These are phyloP conservation scores for Lycophotia porphyrea DNA, from an alignment of 2,888 invertebrate species.

Conservation along the genomic window DNA sequence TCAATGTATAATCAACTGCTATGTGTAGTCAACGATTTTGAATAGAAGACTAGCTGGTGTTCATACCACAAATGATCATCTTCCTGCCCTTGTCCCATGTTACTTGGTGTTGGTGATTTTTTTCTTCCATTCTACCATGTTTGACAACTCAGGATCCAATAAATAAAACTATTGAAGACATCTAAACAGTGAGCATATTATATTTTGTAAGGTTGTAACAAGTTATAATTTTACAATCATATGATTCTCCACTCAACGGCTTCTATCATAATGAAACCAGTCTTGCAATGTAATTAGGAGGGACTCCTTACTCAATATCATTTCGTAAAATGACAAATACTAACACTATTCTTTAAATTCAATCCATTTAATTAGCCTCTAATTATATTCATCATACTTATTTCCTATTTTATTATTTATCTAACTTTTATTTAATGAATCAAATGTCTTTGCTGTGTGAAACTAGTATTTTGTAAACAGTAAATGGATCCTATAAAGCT, in stretches of 20 bases:
- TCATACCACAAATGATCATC: neutral
- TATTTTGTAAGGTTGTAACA: constrained; percentile 73
- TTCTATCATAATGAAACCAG: constrained; percentile 59
- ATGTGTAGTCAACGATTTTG: neutral
- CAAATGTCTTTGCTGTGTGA: constrained; percentile 40
- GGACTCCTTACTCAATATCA: constrained; percentile 44
- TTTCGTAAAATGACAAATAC: constrained; percentile 45
- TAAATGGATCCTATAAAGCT: neutral
- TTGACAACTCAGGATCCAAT: neutral
- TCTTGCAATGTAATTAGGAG: constrained; percentile 56
- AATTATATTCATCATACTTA: constrained; percentile 40
- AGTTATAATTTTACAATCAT: constrained; percentile 59
- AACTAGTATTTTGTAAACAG: constrained; percentile 22
- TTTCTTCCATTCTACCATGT: neutral
- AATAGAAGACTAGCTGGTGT: neutral
- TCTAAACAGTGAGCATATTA: constrained; percentile 85
- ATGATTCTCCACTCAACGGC: constrained; percentile 39
- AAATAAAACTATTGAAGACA: constrained; percentile 72
- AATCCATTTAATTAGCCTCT: constrained; percentile 63
- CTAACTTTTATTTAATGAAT: constrained; percentile 43
- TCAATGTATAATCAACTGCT: no score
- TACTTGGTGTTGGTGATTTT: neutral
- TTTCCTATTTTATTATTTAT: constrained; percentile 31
- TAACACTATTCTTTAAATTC: constrained; percentile 33
- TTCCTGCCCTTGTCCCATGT: neutral